Percentiles rank a stretch among this genome's conserved stretches.
These are phyloP conservation scores for Perizoma flavofasciatum DNA, from an alignment of 2,888 invertebrate species.

Conservation along the genomic window DNA sequence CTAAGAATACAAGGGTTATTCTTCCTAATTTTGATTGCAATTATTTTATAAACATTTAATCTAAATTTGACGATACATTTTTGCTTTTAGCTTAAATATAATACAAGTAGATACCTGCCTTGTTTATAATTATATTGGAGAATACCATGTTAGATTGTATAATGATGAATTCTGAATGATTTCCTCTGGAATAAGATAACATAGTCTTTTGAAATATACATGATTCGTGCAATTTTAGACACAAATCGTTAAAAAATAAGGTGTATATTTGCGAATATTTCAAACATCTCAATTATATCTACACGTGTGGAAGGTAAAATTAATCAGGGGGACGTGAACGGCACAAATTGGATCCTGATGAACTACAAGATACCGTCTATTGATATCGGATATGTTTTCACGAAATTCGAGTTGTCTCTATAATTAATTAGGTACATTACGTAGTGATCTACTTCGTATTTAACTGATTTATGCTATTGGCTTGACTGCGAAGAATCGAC, in stretches of 20 bases:
- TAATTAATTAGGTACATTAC: constrained; percentile 3
- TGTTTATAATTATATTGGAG: too few species aligned
- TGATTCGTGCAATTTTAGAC: constrained; percentile 1
- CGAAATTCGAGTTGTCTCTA: constrained; percentile 14
- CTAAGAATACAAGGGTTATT: too few species aligned
- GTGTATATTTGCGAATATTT: constrained; percentile 14
- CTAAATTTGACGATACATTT: too few species aligned
- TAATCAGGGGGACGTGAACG: constrained; percentile 35
- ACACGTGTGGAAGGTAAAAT: constrained; percentile 33
- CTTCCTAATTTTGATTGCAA: too few species aligned
- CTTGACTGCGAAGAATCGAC: too few species aligned
- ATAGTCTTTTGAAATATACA: not conserved
- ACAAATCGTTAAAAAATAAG: constrained; percentile 10
- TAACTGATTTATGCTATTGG: too few species aligned
- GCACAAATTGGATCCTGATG: constrained; percentile 37
- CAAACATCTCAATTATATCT: constrained; percentile 20
- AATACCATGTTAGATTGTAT: not conserved
- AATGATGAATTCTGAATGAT: constrained; percentile 3
- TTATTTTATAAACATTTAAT: too few species aligned
- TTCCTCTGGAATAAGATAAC: constrained; percentile 9
- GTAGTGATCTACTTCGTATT: not conserved
- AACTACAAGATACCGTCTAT: constrained; percentile 27
- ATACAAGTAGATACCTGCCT: too few species aligned
- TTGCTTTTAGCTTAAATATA: too few species aligned
- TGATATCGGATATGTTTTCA: constrained; percentile 22